These are phyloP conservation scores for Ectropis crepuscularia DNA, from an alignment of 2,888 invertebrate genomes.

Conservation along the genomic window DNA sequence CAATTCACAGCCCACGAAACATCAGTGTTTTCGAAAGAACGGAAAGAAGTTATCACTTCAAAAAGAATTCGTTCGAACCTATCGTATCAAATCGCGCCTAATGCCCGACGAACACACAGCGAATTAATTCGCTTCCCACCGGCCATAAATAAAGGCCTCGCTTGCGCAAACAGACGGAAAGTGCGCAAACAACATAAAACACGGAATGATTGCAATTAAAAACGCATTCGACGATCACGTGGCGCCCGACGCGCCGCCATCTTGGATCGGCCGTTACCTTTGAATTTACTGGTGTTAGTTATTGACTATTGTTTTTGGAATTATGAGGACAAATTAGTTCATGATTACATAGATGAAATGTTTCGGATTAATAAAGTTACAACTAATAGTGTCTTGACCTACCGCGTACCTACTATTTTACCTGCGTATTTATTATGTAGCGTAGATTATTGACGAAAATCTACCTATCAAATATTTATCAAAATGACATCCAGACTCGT, in stretches of 20 bases:
- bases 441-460: too few species aligned
- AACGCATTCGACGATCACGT: constrained; percentile 80
- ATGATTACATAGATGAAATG: too few species aligned
- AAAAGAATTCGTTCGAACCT: constrained; percentile 10
- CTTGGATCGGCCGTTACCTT: constrained; percentile 61
- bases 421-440: too few species aligned
- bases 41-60: not conserved
- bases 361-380: too few species aligned
- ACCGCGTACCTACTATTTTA: too few species aligned
- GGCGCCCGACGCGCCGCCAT: constrained; percentile 66
- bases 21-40: too few species aligned
- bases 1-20: too few species aligned
- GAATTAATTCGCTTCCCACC: constrained; percentile 74
- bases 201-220: constrained; percentile 84
- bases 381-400: too few species aligned
- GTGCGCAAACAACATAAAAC: constrained; percentile 83
- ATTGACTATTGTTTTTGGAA: constrained; percentile 16
- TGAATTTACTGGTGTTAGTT: constrained; percentile 53
- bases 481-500: too few species aligned
- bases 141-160: constrained; percentile 80
- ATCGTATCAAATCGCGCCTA: constrained; percentile 17
- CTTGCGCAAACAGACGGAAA: constrained; percentile 72
- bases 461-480: too few species aligned
- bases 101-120: constrained; percentile 31
- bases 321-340: too few species aligned